phyloP scores from a whole-genome alignment of 2,888 invertebrate species.

The Podotricha telesiphe region DNA sequence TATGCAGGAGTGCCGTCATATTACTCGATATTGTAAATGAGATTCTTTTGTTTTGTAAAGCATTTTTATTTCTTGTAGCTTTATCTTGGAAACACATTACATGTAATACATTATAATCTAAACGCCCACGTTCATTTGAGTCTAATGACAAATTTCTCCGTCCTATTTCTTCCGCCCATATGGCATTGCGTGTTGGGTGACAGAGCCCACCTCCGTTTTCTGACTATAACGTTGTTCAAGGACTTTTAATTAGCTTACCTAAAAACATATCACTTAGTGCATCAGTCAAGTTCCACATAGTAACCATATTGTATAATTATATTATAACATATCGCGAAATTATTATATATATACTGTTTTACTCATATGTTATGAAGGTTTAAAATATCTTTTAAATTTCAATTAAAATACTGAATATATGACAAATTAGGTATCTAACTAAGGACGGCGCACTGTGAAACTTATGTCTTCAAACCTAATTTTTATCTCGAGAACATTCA shows the following conservation, averaged over 20 bases:
- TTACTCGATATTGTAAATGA: background rate
- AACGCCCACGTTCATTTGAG: background rate
- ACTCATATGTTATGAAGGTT: no score
- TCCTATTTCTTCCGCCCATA: background rate
- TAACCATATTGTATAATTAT: no score
- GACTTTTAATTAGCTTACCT: no score
- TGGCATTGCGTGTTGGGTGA: background rate
- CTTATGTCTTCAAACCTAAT: slow-evolving; percentile 18
- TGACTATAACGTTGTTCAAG: no score
- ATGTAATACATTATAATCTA: background rate
- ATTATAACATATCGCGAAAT: no score
- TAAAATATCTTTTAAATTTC: background rate
- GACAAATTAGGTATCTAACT: slow-evolving; percentile 27
- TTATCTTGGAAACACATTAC: background rate
- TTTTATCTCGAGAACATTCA: background rate
- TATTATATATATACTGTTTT: no score
- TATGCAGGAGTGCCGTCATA: background rate
- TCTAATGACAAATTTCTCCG: background rate
- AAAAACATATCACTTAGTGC: no score
- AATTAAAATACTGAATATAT: slow-evolving; percentile 8
- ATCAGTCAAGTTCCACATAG: no score
- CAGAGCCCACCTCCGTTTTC: no score
- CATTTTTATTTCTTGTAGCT: no score
- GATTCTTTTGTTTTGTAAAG: background rate
- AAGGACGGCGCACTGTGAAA: slow-evolving; percentile 1